Evolutionary conservation across 2,113 vertebrate species (phyloP), one percentile per base, ranked within the genome.

Genomic region (Odocoileus hemionus): DNA sequence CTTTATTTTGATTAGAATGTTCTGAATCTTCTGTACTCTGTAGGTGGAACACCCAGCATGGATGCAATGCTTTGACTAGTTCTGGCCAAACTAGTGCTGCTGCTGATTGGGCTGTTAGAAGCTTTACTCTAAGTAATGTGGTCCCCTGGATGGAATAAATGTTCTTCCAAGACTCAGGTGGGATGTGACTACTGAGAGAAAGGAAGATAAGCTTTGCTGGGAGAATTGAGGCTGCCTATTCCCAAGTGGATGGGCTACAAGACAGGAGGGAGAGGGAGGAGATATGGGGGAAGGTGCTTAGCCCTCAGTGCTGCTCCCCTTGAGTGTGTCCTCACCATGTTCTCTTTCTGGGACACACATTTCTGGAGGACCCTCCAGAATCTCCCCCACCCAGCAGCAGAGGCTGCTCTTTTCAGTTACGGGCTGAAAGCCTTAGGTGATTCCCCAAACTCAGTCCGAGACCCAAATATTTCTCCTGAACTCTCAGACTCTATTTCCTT

Each of bases 131-230:
- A 7, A 23, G 43, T 26, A 47, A 6, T 11, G 4, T 30, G n/a
- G 13, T n/a, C 17, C 14, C 3, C 0, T 3, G 7, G 28, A 23
- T 36, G 10, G 54, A 43, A 58, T 30, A 23, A 52, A 21, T 0
- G 1, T 43, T n/a, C 43, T 30, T 61, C 39, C 21, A 9, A 45
- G n/a, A 55, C 33, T 3, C 5, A 4, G 25, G 14, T 45, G 26
- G 30, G 25, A 3, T 23, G 5, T 60, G 47, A n/a, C 78, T 45
- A 1, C 25, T 12, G n/a, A 60, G 21, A 55, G 30, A 50, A 45
- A 39, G 23, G 80, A 9, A 45, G 23, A 14, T 5, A n/a, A 67
- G 45, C 23, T n/a, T 80, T 60, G 88, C 9, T 3, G 67, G 14
- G 58, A 54, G 17, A 60, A 28, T 19, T 14, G 9, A 28, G 6